A percentile compares a stretch with the other conserved stretches of the same genome.
phyloP scores from a whole-genome alignment of 2,888 invertebrate genomes.

The Ophion ventricosus region DNA sequence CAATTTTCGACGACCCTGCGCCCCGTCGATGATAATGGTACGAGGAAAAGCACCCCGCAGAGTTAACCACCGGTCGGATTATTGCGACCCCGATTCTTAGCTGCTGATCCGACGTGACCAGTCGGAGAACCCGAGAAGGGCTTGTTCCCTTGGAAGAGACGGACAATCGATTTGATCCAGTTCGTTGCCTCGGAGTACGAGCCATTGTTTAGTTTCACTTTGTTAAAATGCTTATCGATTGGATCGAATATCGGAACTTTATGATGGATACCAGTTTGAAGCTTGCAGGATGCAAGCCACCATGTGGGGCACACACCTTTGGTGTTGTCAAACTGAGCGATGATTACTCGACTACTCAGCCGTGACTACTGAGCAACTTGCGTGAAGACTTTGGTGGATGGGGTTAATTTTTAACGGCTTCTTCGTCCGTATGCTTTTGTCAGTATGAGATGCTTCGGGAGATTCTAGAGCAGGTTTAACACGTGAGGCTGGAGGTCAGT shows the following conservation, averaged over 20 bases:
- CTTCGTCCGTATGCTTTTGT: too few species aligned
- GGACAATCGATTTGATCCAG: constrained; percentile 49
- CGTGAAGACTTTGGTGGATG: neutral
- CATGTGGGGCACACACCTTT: constrained; percentile 33
- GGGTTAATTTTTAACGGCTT: too few species aligned
- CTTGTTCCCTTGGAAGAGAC: neutral
- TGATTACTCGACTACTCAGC: constrained; percentile 29
- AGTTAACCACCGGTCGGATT: constrained; percentile 76
- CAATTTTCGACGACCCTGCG: constrained; percentile 70
- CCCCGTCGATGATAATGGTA: constrained; percentile 66
- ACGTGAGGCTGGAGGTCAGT: too few species aligned
- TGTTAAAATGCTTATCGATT: neutral
- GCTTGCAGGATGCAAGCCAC: neutral
- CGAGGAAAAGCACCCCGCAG: constrained; percentile 53
- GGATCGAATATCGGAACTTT: constrained; percentile 9
- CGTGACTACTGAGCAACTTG: neutral
- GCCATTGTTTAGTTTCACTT: constrained; percentile 28
- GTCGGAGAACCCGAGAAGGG: neutral
- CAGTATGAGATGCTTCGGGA: neutral
- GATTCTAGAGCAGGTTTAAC: neutral
- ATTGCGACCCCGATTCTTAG: constrained; percentile 72
- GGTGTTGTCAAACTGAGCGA: constrained; percentile 23
- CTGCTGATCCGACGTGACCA: constrained; percentile 13
- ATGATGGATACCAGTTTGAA: neutral
- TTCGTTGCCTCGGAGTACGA: neutral